phyloP scores from a whole-genome alignment of 2,888 invertebrate genomes.

The Eulithis prunata region DNA sequence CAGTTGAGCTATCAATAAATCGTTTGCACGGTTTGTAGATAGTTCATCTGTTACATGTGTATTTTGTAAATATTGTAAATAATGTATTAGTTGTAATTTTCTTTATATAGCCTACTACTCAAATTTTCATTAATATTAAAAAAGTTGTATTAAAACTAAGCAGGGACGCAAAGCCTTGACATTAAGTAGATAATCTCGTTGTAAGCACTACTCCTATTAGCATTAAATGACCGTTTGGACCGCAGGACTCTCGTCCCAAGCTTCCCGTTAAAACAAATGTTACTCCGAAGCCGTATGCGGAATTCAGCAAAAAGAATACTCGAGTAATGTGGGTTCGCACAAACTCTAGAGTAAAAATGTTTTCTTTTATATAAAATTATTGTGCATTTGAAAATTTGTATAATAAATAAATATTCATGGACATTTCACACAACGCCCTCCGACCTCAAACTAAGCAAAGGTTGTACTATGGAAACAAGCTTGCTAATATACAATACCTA shows the following conservation, averaged over 20 bases:
- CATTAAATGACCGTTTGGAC: conserved; percentile 66
- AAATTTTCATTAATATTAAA: conserved; percentile 33
- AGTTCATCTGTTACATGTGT: too few species aligned
- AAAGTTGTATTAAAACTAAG: conserved; percentile 51
- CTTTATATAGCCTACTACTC: background rate
- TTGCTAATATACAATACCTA: too few species aligned
- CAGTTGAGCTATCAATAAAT: too few species aligned
- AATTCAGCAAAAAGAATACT: conserved; percentile 36
- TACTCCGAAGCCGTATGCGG: conserved; percentile 33
- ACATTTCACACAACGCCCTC: too few species aligned
- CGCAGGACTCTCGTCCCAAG: conserved; percentile 49
- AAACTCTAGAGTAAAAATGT: conserved; percentile 2
- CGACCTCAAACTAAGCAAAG: too few species aligned
- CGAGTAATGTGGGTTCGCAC: conserved; percentile 29
- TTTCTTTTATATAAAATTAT: conserved; percentile 21
- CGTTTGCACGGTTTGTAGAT: too few species aligned
- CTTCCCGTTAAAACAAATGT: conserved; percentile 40
- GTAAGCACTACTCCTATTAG: conserved; percentile 69
- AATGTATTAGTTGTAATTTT: background rate
- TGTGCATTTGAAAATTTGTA: too few species aligned
- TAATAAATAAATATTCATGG: too few species aligned
- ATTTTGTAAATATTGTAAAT: too few species aligned
- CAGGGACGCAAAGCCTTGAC: conserved; percentile 46
- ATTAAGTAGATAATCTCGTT: conserved; percentile 64
- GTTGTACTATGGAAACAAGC: too few species aligned